Evolutionary conservation across 2,797 vertebrate species (phyloP).

Genomic region (Echiichthys vipera): DNA sequence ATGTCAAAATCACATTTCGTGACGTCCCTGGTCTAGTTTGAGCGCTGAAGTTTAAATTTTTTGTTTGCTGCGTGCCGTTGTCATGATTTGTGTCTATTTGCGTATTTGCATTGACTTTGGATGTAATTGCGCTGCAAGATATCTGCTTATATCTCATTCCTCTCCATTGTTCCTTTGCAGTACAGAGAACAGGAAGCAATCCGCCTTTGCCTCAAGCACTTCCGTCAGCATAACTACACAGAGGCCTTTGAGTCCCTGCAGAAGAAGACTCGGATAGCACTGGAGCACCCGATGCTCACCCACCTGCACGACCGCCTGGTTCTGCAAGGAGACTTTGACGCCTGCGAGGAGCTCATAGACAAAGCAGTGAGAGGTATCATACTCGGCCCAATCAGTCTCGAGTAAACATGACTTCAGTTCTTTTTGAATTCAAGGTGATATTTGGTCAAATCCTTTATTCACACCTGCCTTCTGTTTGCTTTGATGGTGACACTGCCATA

Average conservation of each 20-base stretch:
- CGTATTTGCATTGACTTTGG: background rate
- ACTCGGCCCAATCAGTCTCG: background rate
- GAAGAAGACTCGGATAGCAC: conserved; percentile 97
- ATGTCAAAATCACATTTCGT: too few relatives aligned
- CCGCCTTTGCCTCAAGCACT: conserved; percentile 98
- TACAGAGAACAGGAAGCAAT: conserved; percentile 99
- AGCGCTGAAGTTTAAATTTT: too few relatives aligned
- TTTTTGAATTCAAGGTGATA: background rate
- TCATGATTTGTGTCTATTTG: too few relatives aligned
- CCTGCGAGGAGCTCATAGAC: conserved; percentile 97
- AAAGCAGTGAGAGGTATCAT: conserved; percentile 95
- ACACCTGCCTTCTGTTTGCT: background rate
- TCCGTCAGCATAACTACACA: conserved; percentile 99
- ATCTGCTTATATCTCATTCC: background rate
- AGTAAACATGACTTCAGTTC: background rate
- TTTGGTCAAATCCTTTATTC: background rate
- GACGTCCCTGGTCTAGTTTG: too few relatives aligned
- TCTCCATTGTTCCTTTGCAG: conserved; percentile 79
- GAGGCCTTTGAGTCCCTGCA: conserved; percentile 99
- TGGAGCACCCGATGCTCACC: conserved; percentile 99
- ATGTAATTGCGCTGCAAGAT: background rate
- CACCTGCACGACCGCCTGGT: conserved; percentile 97
- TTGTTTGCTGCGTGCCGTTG: too few relatives aligned
- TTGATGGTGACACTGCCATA: background rate
- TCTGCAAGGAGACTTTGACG: conserved; percentile 95